Percentiles rank a stretch among this genome's conserved stretches.
Evolutionary conservation across 1,140 invertebrate genomes (phyloP).

Genomic region (Zeugodacus cucurbitae): DNA sequence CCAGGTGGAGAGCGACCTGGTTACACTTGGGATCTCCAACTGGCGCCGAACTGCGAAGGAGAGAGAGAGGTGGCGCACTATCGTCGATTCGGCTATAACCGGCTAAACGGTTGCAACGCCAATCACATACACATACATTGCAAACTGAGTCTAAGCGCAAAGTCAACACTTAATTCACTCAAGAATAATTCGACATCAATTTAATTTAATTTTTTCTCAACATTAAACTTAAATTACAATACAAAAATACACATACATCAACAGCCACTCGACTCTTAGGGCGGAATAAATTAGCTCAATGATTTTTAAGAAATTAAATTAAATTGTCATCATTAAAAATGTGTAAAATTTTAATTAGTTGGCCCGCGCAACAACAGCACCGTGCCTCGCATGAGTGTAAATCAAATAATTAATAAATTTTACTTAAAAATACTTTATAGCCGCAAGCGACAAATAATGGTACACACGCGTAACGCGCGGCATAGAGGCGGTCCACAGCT

Average conservation of each 20-base stretch:
- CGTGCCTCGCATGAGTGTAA: background rate
- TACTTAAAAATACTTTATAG: background rate
- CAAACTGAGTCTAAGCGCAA: too few relatives aligned
- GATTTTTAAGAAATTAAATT: constrained; percentile 6
- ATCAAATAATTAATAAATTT: background rate
- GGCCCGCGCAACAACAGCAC: too few relatives aligned
- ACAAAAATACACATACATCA: background rate
- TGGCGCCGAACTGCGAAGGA: too few relatives aligned
- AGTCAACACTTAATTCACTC: background rate
- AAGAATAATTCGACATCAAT: background rate
- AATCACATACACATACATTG: too few relatives aligned
- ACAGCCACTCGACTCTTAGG: background rate
- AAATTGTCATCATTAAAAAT: background rate
- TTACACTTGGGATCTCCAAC: too few relatives aligned
- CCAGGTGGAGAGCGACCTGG: too few relatives aligned
- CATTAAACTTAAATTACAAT: background rate
- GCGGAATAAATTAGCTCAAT: background rate
- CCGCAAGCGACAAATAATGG: background rate
- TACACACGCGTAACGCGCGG: too few relatives aligned
- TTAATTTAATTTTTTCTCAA: too few relatives aligned
- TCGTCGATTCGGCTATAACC: too few relatives aligned
- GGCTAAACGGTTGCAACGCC: too few relatives aligned
- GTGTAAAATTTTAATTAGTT: background rate
- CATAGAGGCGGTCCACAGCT: too few relatives aligned
- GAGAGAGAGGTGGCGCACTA: too few relatives aligned